Evolutionary conservation across 2,888 invertebrate species (phyloP).

Genomic region (Cerastis rubricosa): DNA sequence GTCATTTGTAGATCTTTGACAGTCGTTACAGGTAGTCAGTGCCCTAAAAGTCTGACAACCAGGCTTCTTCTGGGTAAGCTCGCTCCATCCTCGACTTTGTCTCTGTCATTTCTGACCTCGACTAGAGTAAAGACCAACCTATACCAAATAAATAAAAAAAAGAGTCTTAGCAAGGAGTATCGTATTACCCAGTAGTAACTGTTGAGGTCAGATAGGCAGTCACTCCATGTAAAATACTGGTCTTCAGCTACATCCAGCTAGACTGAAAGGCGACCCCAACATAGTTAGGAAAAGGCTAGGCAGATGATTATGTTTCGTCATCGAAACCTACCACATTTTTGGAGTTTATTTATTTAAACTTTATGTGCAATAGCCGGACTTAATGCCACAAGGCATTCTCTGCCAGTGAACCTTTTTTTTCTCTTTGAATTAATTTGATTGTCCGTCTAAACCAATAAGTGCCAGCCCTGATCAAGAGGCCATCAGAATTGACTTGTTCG

Average conservation of each 20-base stretch:
- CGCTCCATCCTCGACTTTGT: too few relatives aligned
- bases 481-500: slow-evolving; percentile 48
- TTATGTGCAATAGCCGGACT: too few relatives aligned
- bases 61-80: background rate
- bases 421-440: background rate
- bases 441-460: background rate
- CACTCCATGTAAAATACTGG: too few relatives aligned
- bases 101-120: too few relatives aligned
- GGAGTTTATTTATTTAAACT: background rate
- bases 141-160: too few relatives aligned
- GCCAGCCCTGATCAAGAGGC: slow-evolving; percentile 42
- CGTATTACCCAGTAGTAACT: too few relatives aligned
- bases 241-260: too few relatives aligned
- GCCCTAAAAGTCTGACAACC: background rate
- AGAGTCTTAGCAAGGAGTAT: too few relatives aligned
- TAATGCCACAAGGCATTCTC: too few relatives aligned
- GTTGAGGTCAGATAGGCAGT: too few relatives aligned
- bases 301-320: background rate
- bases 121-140: too few relatives aligned
- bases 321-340: background rate
- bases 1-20: background rate
- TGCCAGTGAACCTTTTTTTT: too few relatives aligned
- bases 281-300: background rate
- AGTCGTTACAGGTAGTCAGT: background rate
- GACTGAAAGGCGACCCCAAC: background rate